Evolutionary conservation across 2,888 invertebrate genomes (phyloP).

Genomic region (Protonemura montana): DNA sequence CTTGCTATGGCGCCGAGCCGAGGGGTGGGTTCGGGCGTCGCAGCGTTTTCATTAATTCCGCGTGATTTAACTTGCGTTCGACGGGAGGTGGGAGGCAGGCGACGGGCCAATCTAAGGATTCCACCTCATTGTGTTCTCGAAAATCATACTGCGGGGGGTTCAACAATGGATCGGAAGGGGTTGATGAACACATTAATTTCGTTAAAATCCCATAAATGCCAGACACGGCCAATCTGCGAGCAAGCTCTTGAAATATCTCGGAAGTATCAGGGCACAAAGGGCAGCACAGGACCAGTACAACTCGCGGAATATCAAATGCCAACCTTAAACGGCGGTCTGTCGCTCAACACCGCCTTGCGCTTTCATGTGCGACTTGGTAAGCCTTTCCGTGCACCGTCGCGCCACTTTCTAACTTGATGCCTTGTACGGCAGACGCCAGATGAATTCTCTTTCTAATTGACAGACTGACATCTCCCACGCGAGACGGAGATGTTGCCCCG

Average conservation of each 20-base stretch:
- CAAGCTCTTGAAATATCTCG: background rate
- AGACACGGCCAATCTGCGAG: background rate
- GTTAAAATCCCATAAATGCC: slow-evolving; percentile 10
- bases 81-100: background rate
- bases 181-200: slow-evolving; percentile 5
- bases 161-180: slow-evolving; percentile 17
- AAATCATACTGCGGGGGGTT: background rate
- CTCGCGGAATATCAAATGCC: background rate
- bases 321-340: background rate
- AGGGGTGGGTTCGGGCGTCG: background rate
- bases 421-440: background rate
- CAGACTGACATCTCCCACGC: background rate
- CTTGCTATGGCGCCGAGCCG: background rate
- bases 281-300: background rate
- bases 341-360: background rate
- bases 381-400: background rate
- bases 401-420: background rate
- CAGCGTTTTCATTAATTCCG: slow-evolving; percentile 43
- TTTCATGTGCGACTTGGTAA: background rate
- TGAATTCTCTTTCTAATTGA: slow-evolving; percentile 12
- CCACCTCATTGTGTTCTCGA: slow-evolving; percentile 43
- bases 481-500: background rate
- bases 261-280: background rate
- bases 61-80: slow-evolving; percentile 45
- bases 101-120: slow-evolving; percentile 43